Percentiles rank a stretch among this genome's conserved stretches.
phyloP scores from a whole-genome alignment of 2,113 vertebrate species.

The Hippocampus zosterae region DNA sequence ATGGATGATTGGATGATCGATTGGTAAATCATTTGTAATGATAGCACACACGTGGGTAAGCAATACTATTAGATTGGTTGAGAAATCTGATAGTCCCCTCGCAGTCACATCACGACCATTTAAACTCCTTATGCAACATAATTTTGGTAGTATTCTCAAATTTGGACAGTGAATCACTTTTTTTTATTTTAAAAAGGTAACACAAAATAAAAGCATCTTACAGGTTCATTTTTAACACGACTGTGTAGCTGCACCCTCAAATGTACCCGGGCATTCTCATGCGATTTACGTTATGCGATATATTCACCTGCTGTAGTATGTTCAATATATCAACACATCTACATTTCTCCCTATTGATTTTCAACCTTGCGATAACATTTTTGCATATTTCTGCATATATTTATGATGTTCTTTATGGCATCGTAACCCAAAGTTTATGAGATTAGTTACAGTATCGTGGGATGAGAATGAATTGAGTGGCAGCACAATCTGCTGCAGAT shows the following conservation, averaged over 20 bases:
- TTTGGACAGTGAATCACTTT: too few relatives aligned
- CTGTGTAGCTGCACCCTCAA: not conserved
- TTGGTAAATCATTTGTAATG: too few relatives aligned
- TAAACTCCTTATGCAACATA: not conserved
- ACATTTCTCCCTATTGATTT: not conserved
- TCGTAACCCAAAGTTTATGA: constrained; percentile 65
- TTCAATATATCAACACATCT: not conserved
- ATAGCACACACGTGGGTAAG: too few relatives aligned
- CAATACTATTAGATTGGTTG: too few relatives aligned
- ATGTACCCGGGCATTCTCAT: not conserved
- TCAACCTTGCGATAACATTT: constrained; percentile 5
- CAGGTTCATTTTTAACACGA: not conserved
- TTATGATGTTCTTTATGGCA: constrained; percentile 44
- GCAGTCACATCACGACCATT: too few relatives aligned
- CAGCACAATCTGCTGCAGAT: constrained; percentile 72
- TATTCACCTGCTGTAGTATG: not conserved
- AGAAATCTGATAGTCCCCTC: too few relatives aligned
- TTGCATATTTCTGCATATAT: constrained; percentile 41
- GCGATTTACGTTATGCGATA: not conserved
- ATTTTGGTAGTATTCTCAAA: not conserved
- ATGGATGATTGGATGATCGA: too few relatives aligned
- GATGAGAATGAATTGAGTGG: constrained; percentile 44
- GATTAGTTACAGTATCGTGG: constrained; percentile 58
- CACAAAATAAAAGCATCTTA: too few relatives aligned
- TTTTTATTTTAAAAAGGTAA: too few relatives aligned